Conservation (phyloP, 2,113 vertebrate genomes). For the Pogona vitticeps region DNA sequence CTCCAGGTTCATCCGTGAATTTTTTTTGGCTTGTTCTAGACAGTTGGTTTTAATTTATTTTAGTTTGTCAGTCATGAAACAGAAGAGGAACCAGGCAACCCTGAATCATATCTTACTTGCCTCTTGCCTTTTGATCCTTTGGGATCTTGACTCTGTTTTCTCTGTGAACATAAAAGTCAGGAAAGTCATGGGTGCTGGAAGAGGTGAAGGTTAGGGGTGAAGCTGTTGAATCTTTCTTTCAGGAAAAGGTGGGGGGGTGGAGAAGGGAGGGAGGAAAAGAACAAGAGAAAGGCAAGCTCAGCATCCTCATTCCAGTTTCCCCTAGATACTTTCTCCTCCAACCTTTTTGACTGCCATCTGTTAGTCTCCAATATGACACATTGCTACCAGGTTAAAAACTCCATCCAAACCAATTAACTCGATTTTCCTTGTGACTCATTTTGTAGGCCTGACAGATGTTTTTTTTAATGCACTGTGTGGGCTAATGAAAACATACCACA, state of each 20-base stretch:
- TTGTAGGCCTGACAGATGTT: not conserved
- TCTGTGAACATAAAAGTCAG: constrained; percentile 64
- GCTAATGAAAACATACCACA: not conserved
- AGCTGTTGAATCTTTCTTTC: constrained; percentile 50
- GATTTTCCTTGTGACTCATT: not conserved
- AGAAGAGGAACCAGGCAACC: constrained; percentile 66
- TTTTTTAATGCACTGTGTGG: not conserved
- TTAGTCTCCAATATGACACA: not conserved
- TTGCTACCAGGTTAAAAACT: not conserved
- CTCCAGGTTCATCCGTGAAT: constrained; percentile 66
- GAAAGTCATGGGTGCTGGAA: constrained; percentile 48
- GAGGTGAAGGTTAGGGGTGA: constrained; percentile 43
- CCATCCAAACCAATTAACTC: not conserved
- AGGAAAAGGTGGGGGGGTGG: not conserved
- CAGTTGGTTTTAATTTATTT: constrained; percentile 75
- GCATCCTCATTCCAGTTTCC: constrained; percentile 26
- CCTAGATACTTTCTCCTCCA: constrained; percentile 24
- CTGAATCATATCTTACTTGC: constrained; percentile 70
- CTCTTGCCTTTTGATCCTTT: constrained; percentile 69
- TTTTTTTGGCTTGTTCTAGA: constrained; percentile 67
- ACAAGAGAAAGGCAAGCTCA: constrained; percentile 26
- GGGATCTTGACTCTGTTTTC: constrained; percentile 68
- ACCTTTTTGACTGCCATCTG: constrained; percentile 42
- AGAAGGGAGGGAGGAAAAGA: too few species aligned
- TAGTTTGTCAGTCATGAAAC: constrained; percentile 73